Percentiles rank a stretch among this genome's conserved stretches.
Evolutionary conservation across 2,888 invertebrate species (phyloP).

Genomic region (Axea sp.): DNA sequence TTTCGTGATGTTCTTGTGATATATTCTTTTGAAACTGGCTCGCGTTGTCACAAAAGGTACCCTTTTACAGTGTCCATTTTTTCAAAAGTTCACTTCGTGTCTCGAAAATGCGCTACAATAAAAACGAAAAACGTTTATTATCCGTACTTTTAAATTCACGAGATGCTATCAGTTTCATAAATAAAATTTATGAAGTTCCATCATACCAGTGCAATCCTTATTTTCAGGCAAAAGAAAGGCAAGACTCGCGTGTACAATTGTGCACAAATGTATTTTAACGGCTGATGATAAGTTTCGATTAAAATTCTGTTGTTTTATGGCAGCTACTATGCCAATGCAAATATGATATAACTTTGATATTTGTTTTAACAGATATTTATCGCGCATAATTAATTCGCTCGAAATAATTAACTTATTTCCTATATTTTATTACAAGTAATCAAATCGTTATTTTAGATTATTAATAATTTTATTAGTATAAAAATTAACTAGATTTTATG

Average conservation of each 20-base stretch:
- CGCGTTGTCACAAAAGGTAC: slow-evolving; percentile 45
- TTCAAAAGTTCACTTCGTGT: slow-evolving; percentile 50
- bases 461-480: no score
- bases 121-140: slow-evolving; percentile 55
- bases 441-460: no score
- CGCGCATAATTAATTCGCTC: no score
- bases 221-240: slow-evolving; percentile 23
- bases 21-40: slow-evolving; percentile 53
- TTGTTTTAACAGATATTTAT: no score
- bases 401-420: no score
- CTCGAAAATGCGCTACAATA: slow-evolving; percentile 48
- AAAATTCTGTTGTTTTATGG: no score
- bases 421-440: no score
- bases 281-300: no score
- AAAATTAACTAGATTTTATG: no score
- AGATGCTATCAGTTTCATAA: slow-evolving; percentile 57
- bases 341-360: no score
- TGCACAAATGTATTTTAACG: background rate
- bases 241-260: slow-evolving; percentile 2
- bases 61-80: slow-evolving; percentile 44
- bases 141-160: slow-evolving; percentile 47
- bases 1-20: slow-evolving; percentile 53
- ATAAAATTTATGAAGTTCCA: slow-evolving; percentile 42
- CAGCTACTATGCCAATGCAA: no score
- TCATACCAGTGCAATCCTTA: slow-evolving; percentile 12